phyloP scores from a whole-genome alignment of 2,113 vertebrate genomes.

The Pituophis catenifer region DNA sequence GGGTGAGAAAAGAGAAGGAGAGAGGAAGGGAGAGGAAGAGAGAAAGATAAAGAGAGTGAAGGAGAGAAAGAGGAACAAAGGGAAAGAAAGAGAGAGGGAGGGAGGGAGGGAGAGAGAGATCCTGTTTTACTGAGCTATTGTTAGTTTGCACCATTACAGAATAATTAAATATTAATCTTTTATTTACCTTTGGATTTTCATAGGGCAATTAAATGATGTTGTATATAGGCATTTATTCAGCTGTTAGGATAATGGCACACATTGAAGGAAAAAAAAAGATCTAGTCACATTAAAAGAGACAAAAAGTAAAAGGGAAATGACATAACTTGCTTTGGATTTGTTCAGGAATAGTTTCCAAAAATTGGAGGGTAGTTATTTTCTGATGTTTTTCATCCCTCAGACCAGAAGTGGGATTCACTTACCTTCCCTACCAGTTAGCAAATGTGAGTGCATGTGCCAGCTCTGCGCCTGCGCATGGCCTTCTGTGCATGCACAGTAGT shows the following conservation, averaged over 20 bases:
- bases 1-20: neutral
- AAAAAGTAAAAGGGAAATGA: slow-evolving; percentile 48
- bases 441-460: no score
- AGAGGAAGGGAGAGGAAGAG: neutral
- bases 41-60: neutral
- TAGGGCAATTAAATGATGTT: slow-evolving; percentile 41
- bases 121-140: neutral
- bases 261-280: slow-evolving; percentile 55
- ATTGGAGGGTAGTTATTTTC: slow-evolving; percentile 35
- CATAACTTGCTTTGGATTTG: slow-evolving; percentile 61
- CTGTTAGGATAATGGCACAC: slow-evolving; percentile 39
- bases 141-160: slow-evolving; percentile 24
- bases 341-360: slow-evolving; percentile 57
- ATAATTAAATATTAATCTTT: slow-evolving; percentile 9
- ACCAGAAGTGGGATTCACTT: neutral
- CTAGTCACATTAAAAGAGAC: slow-evolving; percentile 54
- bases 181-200: slow-evolving; percentile 44
- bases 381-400: slow-evolving; percentile 67
- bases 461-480: no score
- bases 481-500: no score
- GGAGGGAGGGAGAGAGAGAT: no score
- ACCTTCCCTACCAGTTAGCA: no score
- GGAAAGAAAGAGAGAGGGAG: no score
- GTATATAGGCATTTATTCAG: slow-evolving; percentile 51
- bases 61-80: neutral